phyloP scores from a whole-genome alignment of 2,888 invertebrate genomes.

The Andrena hattorfiana region DNA sequence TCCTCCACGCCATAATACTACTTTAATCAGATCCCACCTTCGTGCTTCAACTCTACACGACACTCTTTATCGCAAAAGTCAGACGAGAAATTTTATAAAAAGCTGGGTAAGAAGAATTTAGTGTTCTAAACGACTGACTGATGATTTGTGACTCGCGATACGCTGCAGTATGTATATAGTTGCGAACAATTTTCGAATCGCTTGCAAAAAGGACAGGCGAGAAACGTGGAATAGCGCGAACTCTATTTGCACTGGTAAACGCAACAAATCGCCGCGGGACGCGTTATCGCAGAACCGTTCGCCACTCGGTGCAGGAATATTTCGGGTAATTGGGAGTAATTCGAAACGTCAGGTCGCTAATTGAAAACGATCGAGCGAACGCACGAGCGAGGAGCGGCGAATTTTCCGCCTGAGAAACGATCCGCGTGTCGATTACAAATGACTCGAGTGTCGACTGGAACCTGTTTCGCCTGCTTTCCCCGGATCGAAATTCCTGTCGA shows the following conservation, averaged over 20 bases:
- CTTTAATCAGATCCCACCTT: too few species aligned
- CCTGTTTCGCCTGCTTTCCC: background rate
- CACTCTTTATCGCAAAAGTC: too few species aligned
- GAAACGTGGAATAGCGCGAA: background rate
- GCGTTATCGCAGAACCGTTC: background rate
- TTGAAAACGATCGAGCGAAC: constrained; percentile 20
- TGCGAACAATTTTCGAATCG: background rate
- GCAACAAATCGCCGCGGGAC: background rate
- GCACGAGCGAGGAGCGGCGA: background rate
- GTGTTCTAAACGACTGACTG: too few species aligned
- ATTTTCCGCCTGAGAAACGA: background rate
- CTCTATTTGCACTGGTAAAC: background rate
- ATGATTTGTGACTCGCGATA: background rate
- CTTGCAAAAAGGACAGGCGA: background rate
- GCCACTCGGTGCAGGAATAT: constrained; percentile 4
- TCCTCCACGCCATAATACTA: too few species aligned
- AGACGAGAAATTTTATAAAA: too few species aligned
- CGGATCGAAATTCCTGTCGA: constrained; percentile 1
- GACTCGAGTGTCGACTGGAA: background rate
- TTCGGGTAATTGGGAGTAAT: constrained; percentile 13
- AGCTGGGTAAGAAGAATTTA: too few species aligned
- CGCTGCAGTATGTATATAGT: too few species aligned
- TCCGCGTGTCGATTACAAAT: constrained; percentile 8
- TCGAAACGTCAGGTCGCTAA: background rate
- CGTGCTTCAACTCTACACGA: too few species aligned